A percentile compares a stretch with the other conserved stretches of the same genome.
These are phyloP conservation scores for Eupsilia transversa DNA, from an alignment of 2,888 invertebrate species.

Conservation along the genomic window DNA sequence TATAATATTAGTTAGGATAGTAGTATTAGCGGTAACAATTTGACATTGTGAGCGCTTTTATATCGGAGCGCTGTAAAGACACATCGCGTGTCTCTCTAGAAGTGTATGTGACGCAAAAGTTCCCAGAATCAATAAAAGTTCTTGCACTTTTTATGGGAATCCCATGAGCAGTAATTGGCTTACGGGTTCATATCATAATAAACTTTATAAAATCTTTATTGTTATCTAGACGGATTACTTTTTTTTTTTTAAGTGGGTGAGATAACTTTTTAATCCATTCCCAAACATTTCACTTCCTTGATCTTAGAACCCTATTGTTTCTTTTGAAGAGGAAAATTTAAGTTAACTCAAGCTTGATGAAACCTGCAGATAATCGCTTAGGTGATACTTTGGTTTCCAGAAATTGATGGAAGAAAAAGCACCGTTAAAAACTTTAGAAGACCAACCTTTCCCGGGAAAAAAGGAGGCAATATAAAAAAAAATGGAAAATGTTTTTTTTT, in stretches of 20 bases:
- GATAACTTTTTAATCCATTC: slow-evolving; percentile 1
- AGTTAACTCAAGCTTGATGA: not conserved
- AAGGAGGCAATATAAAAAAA: not conserved
- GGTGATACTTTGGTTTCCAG: not conserved
- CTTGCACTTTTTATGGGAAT: slow-evolving; percentile 1
- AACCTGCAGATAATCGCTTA: slow-evolving; percentile 1
- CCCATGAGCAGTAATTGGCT: not conserved
- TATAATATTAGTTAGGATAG: no score
- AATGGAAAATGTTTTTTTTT: not conserved
- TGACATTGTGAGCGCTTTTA: no score
- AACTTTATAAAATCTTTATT: not conserved
- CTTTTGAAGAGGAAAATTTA: not conserved
- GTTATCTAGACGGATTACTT: not conserved
- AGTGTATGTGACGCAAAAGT: not conserved
- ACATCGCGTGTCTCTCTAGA: not conserved
- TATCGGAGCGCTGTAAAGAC: no score
- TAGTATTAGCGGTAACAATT: no score
- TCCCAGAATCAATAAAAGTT: slow-evolving; percentile 11
- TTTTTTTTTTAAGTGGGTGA: not conserved
- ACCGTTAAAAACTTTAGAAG: not conserved
- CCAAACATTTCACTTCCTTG: not conserved
- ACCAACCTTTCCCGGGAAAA: not conserved
- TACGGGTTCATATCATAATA: not conserved
- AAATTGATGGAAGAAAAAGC: not conserved
- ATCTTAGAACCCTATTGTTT: not conserved